These are phyloP conservation scores for Sinocyclocheilus rhinocerous DNA, from an alignment of 2,113 vertebrate genomes.

Conservation along the genomic window DNA sequence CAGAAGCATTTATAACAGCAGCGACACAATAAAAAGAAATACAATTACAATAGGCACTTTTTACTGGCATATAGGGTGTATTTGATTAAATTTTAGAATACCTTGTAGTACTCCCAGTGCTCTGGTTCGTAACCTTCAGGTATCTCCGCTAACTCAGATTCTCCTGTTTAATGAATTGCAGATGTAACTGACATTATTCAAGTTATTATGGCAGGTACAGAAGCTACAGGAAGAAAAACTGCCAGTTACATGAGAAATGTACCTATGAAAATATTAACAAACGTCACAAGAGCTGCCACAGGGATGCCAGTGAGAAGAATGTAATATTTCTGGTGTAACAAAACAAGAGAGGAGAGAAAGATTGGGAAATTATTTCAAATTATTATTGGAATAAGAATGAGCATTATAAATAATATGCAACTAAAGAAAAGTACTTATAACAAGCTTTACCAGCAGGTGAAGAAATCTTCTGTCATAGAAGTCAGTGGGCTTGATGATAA, in stretches of 20 bases:
- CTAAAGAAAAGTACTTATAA: not conserved
- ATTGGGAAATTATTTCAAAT: not conserved
- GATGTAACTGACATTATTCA: not conserved
- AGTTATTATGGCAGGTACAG: not conserved
- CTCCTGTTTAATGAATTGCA: slow-evolving; percentile 73
- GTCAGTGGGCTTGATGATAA: slow-evolving; percentile 80
- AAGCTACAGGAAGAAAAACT: not conserved
- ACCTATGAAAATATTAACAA: slow-evolving; percentile 90
- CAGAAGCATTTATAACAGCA: not conserved
- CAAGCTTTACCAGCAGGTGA: slow-evolving; percentile 79
- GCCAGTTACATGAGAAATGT: slow-evolving; percentile 65
- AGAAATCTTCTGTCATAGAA: slow-evolving; percentile 89
- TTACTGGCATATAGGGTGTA: too few species aligned
- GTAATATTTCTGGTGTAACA: slow-evolving; percentile 80
- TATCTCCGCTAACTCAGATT: slow-evolving; percentile 88
- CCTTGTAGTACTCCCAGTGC: slow-evolving; percentile 93
- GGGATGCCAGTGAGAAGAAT: slow-evolving; percentile 85
- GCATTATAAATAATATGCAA: not conserved
- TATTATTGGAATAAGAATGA: not conserved
- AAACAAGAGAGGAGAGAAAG: slow-evolving; percentile 42
- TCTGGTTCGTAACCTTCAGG: slow-evolving; percentile 91
- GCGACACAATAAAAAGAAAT: not conserved
- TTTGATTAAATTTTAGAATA: slow-evolving; percentile 55
- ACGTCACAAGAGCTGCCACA: slow-evolving; percentile 72
- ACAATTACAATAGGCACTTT: not conserved